A percentile compares a stretch with the other conserved stretches of the same genome.
Evolutionary conservation across 1,140 invertebrate genomes (phyloP).

Genomic region (Drosophila watanabei): DNA sequence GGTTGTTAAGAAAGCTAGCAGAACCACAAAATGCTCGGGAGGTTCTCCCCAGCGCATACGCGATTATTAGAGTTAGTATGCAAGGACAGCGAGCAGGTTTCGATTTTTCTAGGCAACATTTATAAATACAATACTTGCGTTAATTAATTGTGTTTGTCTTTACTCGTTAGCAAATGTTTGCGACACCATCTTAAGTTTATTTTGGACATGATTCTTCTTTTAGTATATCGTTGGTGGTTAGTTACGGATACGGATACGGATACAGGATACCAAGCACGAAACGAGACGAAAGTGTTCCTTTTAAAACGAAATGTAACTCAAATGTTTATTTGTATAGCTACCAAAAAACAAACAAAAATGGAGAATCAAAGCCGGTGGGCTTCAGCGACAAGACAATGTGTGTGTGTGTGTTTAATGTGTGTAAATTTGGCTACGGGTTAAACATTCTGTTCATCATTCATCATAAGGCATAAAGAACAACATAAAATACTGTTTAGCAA

Average conservation of each 20-base stretch:
- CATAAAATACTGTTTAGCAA: conserved; percentile 73
- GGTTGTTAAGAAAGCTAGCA: conserved; percentile 15
- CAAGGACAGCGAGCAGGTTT: conserved; percentile 51
- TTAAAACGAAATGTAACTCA: conserved; percentile 63
- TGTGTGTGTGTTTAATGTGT: conserved; percentile 13
- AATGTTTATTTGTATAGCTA: conserved; percentile 73
- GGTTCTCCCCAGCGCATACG: conserved; percentile 8
- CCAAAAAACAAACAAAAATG: conserved; percentile 54
- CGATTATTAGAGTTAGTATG: conserved; percentile 24
- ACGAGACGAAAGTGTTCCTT: conserved; percentile 39
- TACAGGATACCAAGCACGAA: conserved; percentile 48
- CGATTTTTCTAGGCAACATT: conserved; percentile 58
- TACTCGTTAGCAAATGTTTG: conserved; percentile 34
- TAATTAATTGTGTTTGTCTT: conserved; percentile 46
- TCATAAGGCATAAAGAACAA: conserved; percentile 52
- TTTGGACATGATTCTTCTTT: conserved; percentile 22
- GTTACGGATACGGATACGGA: conserved; percentile 44
- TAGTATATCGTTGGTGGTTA: conserved; percentile 37
- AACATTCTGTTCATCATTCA: conserved; percentile 52
- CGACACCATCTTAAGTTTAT: conserved; percentile 47
- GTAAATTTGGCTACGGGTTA: conserved; percentile 56
- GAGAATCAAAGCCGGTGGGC: conserved; percentile 12
- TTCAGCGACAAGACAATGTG: conserved; percentile 33
- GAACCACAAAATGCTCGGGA: conserved; percentile 1
- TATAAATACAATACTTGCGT: conserved; percentile 76